These are phyloP conservation scores for Mesorhabditis spiculigera DNA, from an alignment of 2,888 invertebrate genomes.

Conservation along the genomic window DNA sequence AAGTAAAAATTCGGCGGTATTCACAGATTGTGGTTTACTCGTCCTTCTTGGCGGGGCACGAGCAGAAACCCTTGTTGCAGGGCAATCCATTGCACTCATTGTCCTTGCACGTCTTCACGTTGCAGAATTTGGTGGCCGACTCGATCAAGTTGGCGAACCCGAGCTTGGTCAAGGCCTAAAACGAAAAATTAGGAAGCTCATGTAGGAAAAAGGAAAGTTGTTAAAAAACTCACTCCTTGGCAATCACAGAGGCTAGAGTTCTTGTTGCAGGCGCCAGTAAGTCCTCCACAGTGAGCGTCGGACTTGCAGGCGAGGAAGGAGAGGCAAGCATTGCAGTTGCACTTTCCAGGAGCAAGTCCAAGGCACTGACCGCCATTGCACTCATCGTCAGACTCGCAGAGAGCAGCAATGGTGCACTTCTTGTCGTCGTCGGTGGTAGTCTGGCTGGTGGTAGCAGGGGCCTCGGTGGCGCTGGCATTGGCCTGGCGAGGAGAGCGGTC, in stretches of 20 bases:
- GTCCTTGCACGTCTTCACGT: neutral
- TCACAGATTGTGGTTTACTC: neutral
- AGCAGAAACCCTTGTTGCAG: slow-evolving; percentile 3
- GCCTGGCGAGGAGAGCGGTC: neutral
- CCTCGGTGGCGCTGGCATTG: neutral
- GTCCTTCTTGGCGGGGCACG: neutral
- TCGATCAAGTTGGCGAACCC: neutral
- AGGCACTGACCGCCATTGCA: neutral
- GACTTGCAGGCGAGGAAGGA: neutral
- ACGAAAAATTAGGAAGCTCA: neutral
- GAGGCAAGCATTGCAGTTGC: slow-evolving; percentile 5
- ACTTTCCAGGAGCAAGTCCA: neutral
- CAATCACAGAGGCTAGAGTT: neutral
- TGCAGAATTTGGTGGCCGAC: neutral
- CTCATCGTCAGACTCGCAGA: neutral
- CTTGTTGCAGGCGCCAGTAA: neutral
- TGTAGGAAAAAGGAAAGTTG: no score
- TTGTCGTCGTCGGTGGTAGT: neutral
- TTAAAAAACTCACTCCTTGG: neutral
- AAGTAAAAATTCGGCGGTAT: neutral
- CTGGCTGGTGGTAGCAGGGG: neutral
- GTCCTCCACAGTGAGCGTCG: neutral
- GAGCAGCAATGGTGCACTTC: neutral
- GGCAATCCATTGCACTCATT: neutral
- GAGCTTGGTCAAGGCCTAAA: neutral